These are phyloP conservation scores for Diplosoma virens DNA, from an alignment of 23 tunicate genomes.

Conservation along the genomic window DNA sequence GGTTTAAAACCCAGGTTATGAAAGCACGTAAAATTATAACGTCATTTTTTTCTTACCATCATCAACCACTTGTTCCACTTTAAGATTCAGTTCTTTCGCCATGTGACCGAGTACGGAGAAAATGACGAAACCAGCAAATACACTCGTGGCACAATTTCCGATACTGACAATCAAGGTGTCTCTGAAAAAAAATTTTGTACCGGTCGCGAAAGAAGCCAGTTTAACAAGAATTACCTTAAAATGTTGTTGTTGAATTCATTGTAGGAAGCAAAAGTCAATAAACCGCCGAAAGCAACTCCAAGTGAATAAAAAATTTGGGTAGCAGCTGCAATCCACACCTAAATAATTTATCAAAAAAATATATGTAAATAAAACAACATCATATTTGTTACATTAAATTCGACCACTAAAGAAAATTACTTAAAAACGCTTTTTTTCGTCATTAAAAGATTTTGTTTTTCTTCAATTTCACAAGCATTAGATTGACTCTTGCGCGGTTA, in stretches of 20 bases:
- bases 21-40: too few relatives aligned
- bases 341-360: background rate
- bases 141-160: conserved; percentile 95
- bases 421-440: too few relatives aligned
- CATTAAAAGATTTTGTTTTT: too few relatives aligned
- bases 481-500: too few relatives aligned
- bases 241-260: conserved; percentile 91
- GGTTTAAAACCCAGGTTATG: too few relatives aligned
- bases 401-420: too few relatives aligned
- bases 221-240: conserved; percentile 47
- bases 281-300: conserved; percentile 85
- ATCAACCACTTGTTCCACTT: conserved; percentile 76
- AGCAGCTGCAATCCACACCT: conserved; percentile 98
- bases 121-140: conserved; percentile 96
- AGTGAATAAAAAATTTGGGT: conserved; percentile 96
- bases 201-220: too few relatives aligned
- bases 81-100: conserved; percentile 60
- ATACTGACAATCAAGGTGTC: conserved; percentile 89
- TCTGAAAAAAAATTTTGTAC: conserved; percentile 35
- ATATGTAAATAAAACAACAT: too few relatives aligned
- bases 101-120: conserved; percentile 97
- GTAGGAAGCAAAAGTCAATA: conserved; percentile 94
- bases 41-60: conserved; percentile 63
- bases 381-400: too few relatives aligned
- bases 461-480: too few relatives aligned